Evolutionary conservation across 2,797 vertebrate species (phyloP), one percentile per base, ranked within the genome.

Genomic region (Schizothorax lantsangensis): DNA sequence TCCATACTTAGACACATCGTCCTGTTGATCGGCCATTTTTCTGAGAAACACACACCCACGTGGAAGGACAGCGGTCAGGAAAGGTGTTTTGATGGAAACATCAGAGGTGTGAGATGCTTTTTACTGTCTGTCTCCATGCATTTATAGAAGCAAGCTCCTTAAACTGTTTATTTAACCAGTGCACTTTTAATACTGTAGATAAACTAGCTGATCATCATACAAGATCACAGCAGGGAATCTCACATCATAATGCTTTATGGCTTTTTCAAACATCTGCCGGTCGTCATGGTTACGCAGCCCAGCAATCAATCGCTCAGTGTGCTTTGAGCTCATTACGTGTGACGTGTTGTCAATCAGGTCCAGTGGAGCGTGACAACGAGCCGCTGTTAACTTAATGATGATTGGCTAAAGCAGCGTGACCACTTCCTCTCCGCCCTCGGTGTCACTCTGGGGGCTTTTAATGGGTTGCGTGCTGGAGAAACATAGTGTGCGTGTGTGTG

Each of bases 251-350:
- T 40, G 66, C 26, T 81, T 54, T 3, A 11, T 71, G 78, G 81
- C 77, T 75, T 86, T 86, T 83, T 81, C 52, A 79, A 90, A 86
- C 88, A 89, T 84, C 84, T 89, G 81, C 77, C 66, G 88, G 94
- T 95, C 91, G 91, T 92, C 93, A 94, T 95, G 92, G 94, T 85
- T 93, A 95, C 93, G 64, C 15, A 81, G 93, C 85, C 91, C 89
- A 14, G 74, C 40, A 93, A 94, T 95, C 92, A 92, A 92, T 95
- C 88, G 89, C 89, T 91, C 84, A 74, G 82, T 86, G 89, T 88
- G 89, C 89, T 59, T 36, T 36, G 86, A 90, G 91, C 91, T 93
- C 75, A 84, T 91, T 74, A 81, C 15, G 80, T 87, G 81, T 90
- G 88, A 88, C 87, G 21, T 91, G 92, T 91, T 90, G 88, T 91